Base-by-base conservation (phyloP, 2,888 invertebrate genomes). In the Rhyacophila evoluta region DNA sequence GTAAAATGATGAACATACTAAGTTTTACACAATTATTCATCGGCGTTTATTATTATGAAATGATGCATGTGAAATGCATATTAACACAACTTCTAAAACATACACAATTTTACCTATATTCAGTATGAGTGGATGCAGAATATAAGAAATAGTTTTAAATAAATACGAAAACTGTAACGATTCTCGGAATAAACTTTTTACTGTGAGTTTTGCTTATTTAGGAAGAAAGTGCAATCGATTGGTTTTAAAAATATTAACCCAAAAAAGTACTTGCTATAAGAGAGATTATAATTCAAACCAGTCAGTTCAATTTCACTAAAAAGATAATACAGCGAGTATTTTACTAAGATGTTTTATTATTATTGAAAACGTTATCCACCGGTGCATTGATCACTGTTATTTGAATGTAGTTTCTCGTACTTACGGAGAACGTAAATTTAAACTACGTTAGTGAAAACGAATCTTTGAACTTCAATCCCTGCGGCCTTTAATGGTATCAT, bases 311-410 rank as follows among this genome's bases (percentile, higher is more conserved):
- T 69, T 69, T 29, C 33, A 69, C 33, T 69, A 69, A 69, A 33
- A 33, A 15, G 28, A 29, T 33, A 69, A 29, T 69, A 69, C 69
- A 15, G 12, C 28, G 69, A 69, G 33, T 33, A 69, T 69, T 69
- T 69, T 69, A 55, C 15, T 55, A 55, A 55, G 55, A 55, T 55
- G 15, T 55, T 55, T 55, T 55, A 55, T 55, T 55, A 55, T 55
- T 55, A 19, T 55, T 55, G 55, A 55, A 55, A 55, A 55, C 25
- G 19, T 55, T 55, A 55, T 55, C 15, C 55, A 25, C 55, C 25
- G 55, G 25, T 25, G 55, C 55, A 55, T 19, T 55, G 55, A 55
- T 55, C 19, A 55, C 55, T 25, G 55, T 55, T 55, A 55, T 55
- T 55, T 55, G 55, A 55, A 55, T 15, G 55, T 19, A 55, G 55